Percentiles rank a stretch among this genome's conserved stretches.
phyloP scores from a whole-genome alignment of 1,140 invertebrate genomes.

The Aphaenogaster ashmeadi region DNA sequence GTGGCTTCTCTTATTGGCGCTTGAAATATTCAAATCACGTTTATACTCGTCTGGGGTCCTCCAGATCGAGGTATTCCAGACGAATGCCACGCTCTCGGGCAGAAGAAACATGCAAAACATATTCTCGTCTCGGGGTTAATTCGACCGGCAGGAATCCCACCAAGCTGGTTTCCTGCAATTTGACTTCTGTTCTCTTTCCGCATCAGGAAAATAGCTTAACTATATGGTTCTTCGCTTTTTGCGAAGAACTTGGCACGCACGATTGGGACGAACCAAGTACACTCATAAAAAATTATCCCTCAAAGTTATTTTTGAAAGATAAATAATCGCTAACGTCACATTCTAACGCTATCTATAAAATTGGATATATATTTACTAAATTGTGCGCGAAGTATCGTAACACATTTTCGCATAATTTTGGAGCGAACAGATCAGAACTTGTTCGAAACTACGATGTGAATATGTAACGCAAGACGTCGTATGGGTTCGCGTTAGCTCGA shows the following conservation, averaged over 20 bases:
- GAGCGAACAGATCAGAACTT: conserved; percentile 41
- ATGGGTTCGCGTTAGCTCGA: conserved; percentile 15
- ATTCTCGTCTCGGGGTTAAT: conserved; percentile 64
- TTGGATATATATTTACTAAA: neutral
- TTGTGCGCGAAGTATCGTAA: neutral
- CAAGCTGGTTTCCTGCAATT: conserved; percentile 16
- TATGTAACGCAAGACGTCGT: conserved; percentile 42
- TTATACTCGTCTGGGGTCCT: conserved; percentile 51
- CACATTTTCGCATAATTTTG: conserved; percentile 35
- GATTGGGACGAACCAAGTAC: neutral
- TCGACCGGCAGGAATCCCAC: conserved; percentile 41
- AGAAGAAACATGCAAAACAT: conserved; percentile 55
- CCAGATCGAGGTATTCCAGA: conserved; percentile 63
- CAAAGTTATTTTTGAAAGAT: neutral
- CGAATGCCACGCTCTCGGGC: conserved; percentile 31
- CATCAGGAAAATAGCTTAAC: conserved; percentile 46
- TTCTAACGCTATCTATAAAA: neutral
- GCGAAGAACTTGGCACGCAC: neutral
- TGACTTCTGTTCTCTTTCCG: conserved; percentile 28
- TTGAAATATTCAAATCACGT: conserved; percentile 74
- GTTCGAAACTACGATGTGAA: conserved; percentile 40
- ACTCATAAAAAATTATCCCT: neutral
- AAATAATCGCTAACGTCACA: neutral
- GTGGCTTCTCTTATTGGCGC: conserved; percentile 36
- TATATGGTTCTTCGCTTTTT: neutral